These are phyloP conservation scores for Sceloporus undulatus DNA, from an alignment of 2,113 vertebrate genomes.

Conservation along the genomic window DNA sequence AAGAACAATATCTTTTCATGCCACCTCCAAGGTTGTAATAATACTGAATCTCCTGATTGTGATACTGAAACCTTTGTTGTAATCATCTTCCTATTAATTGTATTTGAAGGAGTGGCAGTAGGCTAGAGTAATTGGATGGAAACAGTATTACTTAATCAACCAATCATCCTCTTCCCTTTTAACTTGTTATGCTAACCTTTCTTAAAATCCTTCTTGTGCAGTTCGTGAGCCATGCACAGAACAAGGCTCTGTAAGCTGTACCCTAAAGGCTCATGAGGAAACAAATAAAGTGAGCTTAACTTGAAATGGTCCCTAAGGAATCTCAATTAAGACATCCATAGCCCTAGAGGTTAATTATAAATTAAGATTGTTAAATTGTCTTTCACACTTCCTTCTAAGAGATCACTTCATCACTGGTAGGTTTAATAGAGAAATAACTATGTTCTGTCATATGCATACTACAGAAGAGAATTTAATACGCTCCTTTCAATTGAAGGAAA, in stretches of 20 bases:
- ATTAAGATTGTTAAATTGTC: constrained; percentile 46
- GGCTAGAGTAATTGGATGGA: background rate
- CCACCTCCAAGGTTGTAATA: background rate
- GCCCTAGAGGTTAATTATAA: constrained; percentile 53
- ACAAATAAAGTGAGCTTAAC: constrained; percentile 34
- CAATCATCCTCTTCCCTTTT: constrained; percentile 6
- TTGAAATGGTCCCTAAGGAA: constrained; percentile 29
- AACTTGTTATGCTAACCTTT: background rate
- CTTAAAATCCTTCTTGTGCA: rapidly evolving
- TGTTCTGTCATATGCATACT: background rate
- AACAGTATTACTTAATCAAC: constrained; percentile 12
- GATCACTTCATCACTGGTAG: constrained; percentile 26
- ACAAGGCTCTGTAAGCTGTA: constrained; percentile 25
- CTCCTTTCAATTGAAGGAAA: constrained; percentile 11
- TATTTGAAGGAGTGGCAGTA: background rate
- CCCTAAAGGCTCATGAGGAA: constrained; percentile 17
- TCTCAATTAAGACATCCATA: constrained; percentile 33
- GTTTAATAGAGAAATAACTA: constrained; percentile 5
- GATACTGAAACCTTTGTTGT: background rate
- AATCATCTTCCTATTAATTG: background rate
- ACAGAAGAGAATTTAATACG: background rate
- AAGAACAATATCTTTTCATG: background rate
- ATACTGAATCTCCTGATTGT: background rate
- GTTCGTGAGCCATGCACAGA: rapidly evolving
- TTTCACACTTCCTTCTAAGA: constrained; percentile 49